Percentiles rank a stretch among this genome's conserved stretches.
phyloP scores from a whole-genome alignment of 2,888 invertebrate species.

The Ichneumoninae sp. region DNA sequence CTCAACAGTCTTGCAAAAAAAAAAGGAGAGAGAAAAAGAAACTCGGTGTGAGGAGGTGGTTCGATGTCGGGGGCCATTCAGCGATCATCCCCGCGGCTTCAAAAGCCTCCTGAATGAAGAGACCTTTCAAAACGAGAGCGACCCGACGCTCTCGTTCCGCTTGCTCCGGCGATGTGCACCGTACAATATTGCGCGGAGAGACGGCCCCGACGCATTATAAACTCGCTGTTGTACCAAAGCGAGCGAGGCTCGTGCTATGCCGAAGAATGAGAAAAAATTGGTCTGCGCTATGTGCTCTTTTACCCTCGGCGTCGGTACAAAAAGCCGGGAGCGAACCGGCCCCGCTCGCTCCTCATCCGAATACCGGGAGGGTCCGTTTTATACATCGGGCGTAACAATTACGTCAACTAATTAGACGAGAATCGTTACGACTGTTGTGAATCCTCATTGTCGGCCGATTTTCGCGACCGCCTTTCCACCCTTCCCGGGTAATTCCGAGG shows the following conservation, averaged over 20 bases:
- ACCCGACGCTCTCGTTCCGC: constrained; percentile 59
- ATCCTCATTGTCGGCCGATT: constrained; percentile 51
- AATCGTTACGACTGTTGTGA: constrained; percentile 52
- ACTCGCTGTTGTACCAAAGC: constrained; percentile 36
- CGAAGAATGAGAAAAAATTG: constrained; percentile 39
- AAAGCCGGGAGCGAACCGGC: constrained; percentile 39
- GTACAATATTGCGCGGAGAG: constrained; percentile 54
- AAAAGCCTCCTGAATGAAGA: constrained; percentile 63
- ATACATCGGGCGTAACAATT: constrained; percentile 20
- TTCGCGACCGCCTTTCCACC: constrained; percentile 44
- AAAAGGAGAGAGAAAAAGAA: background rate
- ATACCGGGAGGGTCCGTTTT: constrained; percentile 40
- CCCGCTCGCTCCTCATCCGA: constrained; percentile 46
- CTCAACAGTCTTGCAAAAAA: constrained; percentile 16
- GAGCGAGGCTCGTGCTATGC: constrained; percentile 57
- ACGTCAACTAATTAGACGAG: constrained; percentile 61
- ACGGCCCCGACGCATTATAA: constrained; percentile 58
- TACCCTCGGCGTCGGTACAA: constrained; percentile 45
- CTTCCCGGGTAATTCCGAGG: background rate
- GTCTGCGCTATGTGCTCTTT: constrained; percentile 27
- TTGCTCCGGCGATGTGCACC: constrained; percentile 16
- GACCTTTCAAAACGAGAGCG: constrained; percentile 64
- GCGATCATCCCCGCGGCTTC: constrained; percentile 60
- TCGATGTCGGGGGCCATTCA: constrained; percentile 57
- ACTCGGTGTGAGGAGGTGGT: constrained; percentile 44